Base-by-base conservation (phyloP, 1,140 invertebrate species). In the Drosophila nigromelanica region DNA sequence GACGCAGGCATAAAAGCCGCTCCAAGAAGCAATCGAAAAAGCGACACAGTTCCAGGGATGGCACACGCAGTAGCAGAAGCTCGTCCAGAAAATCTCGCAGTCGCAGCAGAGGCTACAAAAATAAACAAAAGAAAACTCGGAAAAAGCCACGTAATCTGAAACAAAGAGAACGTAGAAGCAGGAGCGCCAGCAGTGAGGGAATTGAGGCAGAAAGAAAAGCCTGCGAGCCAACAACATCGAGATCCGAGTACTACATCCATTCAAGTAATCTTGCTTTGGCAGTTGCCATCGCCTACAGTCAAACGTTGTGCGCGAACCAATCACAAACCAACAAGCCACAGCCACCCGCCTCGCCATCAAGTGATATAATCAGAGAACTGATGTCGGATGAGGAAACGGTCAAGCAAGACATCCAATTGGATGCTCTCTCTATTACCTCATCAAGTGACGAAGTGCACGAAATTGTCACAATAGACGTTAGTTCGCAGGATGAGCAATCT, bases 341-440 rank as follows among this genome's bases (percentile, higher is more conserved):
- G 14, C 5, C 35, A 8, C 24, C 56, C 12, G 64, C 52, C 11
- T 78, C 78, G 3, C 48, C 71, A 18, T 21, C 60, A 2, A 56
- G 68, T 77, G 82, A 86, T 63, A 86, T 86, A 52, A 37, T 78
- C 0, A 68, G 47, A 1, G 82, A 86, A 33, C 51, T 86, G 5
- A 87, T 81, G 78, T 87, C 82, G 5, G 82, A 86, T 45, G 82
- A 72, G 10, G 60, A 63, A 14, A 12, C 58, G 4, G 18, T 18
- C 0, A 7, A 30, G 12, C n/a, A 10, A 11, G 52, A 45, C 5
- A n/a, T 30, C 0, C 21, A n/a, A 1, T 14, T 27, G 0, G 37
- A 63, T 14, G n/a, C 54, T 4, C 24, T 72, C 0, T 72, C 62
- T 1, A 48, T 75, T 45, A 27, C n/a, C 10, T 85, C 77, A 6